Evolutionary conservation across 2,888 invertebrate genomes (phyloP).

Genomic region (Galeruca laticollis): DNA sequence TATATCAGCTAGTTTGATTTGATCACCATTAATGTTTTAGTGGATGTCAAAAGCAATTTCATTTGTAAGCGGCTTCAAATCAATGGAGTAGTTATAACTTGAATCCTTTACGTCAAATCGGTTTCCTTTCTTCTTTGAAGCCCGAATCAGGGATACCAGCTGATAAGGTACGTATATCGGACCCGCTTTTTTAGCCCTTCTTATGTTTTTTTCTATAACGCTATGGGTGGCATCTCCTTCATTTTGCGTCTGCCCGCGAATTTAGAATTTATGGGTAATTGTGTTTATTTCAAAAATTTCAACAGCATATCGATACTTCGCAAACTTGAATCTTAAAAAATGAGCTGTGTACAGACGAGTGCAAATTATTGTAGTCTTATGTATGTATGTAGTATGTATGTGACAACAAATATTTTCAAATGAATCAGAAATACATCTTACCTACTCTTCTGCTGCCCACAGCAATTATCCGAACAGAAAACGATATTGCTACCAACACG

Average conservation of each 20-base stretch:
- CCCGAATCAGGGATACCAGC: constrained; percentile 29
- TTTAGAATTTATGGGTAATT: constrained; percentile 41
- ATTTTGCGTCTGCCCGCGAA: constrained; percentile 41
- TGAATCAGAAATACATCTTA: constrained; percentile 16
- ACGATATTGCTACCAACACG: constrained; percentile 18
- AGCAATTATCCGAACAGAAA: constrained; percentile 37
- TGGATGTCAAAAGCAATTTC: constrained; percentile 28
- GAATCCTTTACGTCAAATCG: constrained; percentile 32
- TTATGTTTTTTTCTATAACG: constrained; percentile 32
- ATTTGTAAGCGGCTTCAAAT: too few relatives aligned
- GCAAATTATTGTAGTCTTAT: background rate
- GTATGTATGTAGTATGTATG: too few relatives aligned
- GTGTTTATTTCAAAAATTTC: constrained; percentile 26
- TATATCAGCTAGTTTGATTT: constrained; percentile 30
- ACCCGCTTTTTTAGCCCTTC: constrained; percentile 21
- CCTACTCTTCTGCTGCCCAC: too few relatives aligned
- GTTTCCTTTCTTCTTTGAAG: constrained; percentile 37
- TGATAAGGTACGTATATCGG: constrained; percentile 31
- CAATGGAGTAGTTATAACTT: constrained; percentile 31
- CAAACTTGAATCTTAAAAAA: constrained; percentile 32
- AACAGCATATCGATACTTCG: constrained; percentile 32
- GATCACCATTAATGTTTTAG: constrained; percentile 25
- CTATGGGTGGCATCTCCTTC: constrained; percentile 39
- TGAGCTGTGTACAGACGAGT: background rate
- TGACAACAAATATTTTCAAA: background rate